Conservation (phyloP, 2,797 vertebrate genomes). For the Esox lucius region DNA sequence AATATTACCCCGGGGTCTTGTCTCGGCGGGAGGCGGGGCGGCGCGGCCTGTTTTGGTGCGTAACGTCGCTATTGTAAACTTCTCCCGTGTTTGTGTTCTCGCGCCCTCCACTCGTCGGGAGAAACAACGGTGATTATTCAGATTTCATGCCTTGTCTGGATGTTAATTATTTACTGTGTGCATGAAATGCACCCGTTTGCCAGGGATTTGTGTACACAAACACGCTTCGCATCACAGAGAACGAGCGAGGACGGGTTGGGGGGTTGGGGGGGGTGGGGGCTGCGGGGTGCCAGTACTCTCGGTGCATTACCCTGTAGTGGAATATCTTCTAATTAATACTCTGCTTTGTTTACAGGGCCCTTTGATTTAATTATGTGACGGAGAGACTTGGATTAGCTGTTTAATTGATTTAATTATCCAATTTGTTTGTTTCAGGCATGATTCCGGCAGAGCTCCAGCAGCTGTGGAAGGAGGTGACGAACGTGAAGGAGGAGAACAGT, state of each 20-base stretch:
- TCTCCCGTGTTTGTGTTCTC: slow-evolving; percentile 56
- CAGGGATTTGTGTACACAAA: slow-evolving; percentile 80
- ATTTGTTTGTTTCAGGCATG: slow-evolving; percentile 99
- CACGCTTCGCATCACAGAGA: slow-evolving; percentile 71
- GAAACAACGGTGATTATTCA: slow-evolving; percentile 76
- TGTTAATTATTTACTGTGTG: slow-evolving; percentile 81
- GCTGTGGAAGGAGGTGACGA: slow-evolving; percentile 99
- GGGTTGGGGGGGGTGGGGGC: slow-evolving; percentile 19
- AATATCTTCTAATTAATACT: slow-evolving; percentile 82
- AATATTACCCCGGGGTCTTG: slow-evolving; percentile 77
- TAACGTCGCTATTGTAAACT: slow-evolving; percentile 65
- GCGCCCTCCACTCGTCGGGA: slow-evolving; percentile 57
- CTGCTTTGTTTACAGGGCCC: slow-evolving; percentile 95
- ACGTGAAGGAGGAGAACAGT: slow-evolving; percentile 87
- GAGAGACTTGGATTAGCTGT: slow-evolving; percentile 93
- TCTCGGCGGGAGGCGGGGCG: slow-evolving; percentile 52
- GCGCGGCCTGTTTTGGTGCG: slow-evolving; percentile 61
- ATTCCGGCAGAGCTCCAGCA: slow-evolving; percentile 99
- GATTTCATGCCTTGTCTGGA: slow-evolving; percentile 80
- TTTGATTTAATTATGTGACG: slow-evolving; percentile 97
- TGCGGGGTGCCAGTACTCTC: slow-evolving; percentile 41
- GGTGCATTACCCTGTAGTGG: slow-evolving; percentile 71
- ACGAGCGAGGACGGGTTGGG: slow-evolving; percentile 35
- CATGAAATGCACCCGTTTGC: slow-evolving; percentile 79
- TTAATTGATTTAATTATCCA: slow-evolving; percentile 99